phyloP scores from a whole-genome alignment of 35 echinoderm and acorn worm genomes.

The Heliocidaris tuberculata region DNA sequence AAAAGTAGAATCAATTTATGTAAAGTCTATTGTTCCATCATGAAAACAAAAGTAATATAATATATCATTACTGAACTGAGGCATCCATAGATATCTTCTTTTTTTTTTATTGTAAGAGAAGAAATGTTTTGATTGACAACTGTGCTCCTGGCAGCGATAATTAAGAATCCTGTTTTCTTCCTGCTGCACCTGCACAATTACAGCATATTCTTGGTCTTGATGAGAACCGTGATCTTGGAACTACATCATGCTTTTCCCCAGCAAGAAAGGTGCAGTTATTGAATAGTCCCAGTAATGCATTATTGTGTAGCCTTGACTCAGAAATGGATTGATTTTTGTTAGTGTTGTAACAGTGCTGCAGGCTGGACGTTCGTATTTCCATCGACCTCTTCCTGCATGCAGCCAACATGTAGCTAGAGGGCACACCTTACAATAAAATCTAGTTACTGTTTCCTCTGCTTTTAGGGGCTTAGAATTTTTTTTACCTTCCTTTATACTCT shows the following conservation, averaged over 20 bases:
- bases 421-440: slow-evolving; percentile 1
- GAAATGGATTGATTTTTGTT: slow-evolving; percentile 7
- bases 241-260: not conserved
- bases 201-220: not conserved
- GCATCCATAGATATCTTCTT: not conserved
- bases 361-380: not conserved
- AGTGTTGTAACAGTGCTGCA: not conserved
- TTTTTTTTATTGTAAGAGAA: not conserved
- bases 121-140: not conserved
- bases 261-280: not conserved
- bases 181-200: not conserved
- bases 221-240: not conserved
- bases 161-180: not conserved
- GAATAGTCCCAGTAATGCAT: slow-evolving; percentile 13
- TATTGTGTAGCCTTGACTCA: slow-evolving; percentile 42
- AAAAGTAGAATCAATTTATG: no score
- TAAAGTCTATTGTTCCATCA: no score
- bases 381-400: not conserved
- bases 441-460: slow-evolving; percentile 3
- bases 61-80: no score
- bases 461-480: not conserved
- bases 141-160: not conserved
- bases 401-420: not conserved
- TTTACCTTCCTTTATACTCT: not conserved
- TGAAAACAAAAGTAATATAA: no score